These are phyloP conservation scores for Pantherophis guttatus DNA, from an alignment of 2,113 vertebrate genomes.

Conservation along the genomic window DNA sequence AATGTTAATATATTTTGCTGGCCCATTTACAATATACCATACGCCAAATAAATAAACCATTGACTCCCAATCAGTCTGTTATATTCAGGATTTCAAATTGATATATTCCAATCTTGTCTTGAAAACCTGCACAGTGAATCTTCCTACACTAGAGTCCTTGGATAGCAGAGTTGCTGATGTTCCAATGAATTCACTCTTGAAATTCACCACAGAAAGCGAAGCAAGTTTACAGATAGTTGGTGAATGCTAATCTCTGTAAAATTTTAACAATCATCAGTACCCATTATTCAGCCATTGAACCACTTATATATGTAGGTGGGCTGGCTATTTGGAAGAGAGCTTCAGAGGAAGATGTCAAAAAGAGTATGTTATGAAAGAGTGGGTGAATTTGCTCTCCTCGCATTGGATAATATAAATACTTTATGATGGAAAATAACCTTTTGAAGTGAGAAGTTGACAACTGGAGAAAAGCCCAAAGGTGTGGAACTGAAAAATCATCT, in stretches of 20 bases:
- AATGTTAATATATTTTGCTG: not conserved
- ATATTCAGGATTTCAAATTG: not conserved
- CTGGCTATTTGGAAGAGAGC: slow-evolving; percentile 1
- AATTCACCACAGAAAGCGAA: not conserved
- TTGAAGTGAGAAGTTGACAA: slow-evolving; percentile 59
- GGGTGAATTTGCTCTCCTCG: slow-evolving; percentile 44
- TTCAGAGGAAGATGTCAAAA: slow-evolving; percentile 18
- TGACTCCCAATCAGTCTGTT: not conserved
- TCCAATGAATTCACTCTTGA: not conserved
- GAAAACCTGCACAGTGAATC: not conserved
- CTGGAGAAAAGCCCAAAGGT: slow-evolving; percentile 45
- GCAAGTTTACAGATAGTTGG: slow-evolving; percentile 9
- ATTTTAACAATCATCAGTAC: slow-evolving; percentile 30
- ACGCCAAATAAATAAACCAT: not conserved
- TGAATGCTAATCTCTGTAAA: slow-evolving; percentile 26
- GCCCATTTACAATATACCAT: not conserved
- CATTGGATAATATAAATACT: slow-evolving; percentile 61
- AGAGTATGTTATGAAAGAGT: slow-evolving; percentile 39
- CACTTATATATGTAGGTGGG: slow-evolving; percentile 27
- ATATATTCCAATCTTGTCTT: not conserved
- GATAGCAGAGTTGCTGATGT: not conserved
- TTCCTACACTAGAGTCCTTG: not conserved
- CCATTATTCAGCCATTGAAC: slow-evolving; percentile 44
- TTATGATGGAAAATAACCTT: slow-evolving; percentile 59
- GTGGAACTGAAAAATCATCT: slow-evolving; percentile 46